A percentile compares a stretch with the other conserved stretches of the same genome.
phyloP scores from a whole-genome alignment of 2,888 invertebrate genomes.

The Drosophila birchii region DNA sequence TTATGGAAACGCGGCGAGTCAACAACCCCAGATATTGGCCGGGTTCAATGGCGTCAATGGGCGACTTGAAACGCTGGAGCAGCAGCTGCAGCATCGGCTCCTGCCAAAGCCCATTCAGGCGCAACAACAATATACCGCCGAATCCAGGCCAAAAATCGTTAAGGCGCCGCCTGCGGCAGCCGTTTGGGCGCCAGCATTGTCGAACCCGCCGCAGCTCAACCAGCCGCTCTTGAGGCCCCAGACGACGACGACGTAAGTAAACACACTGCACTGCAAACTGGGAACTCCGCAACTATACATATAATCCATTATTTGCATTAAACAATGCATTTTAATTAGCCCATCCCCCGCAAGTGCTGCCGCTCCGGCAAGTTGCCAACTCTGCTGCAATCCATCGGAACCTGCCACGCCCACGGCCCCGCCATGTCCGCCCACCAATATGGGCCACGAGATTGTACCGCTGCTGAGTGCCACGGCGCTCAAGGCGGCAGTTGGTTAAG shows the following conservation, averaged over 20 bases:
- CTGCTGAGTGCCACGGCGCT: conserved; percentile 60
- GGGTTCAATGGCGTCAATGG: conserved; percentile 76
- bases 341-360: conserved; percentile 41
- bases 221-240: conserved; percentile 31
- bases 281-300: conserved; percentile 43
- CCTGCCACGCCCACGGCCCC: conserved; percentile 25
- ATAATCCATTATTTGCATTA: conserved; percentile 53
- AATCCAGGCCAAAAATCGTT: conserved; percentile 48
- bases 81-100: conserved; percentile 16
- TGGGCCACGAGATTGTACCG: conserved; percentile 52
- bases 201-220: conserved; percentile 8
- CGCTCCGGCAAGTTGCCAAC: conserved; percentile 45
- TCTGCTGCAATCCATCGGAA: conserved; percentile 52
- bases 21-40: conserved; percentile 71
- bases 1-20: conserved; percentile 65
- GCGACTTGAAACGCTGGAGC: conserved; percentile 49
- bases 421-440: conserved; percentile 34
- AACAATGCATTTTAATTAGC: conserved; percentile 77
- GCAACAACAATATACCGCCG: conserved; percentile 42
- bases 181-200: conserved; percentile 43
- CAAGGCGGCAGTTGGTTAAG: conserved; percentile 68
- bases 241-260: conserved; percentile 57
- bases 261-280: conserved; percentile 23
- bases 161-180: conserved; percentile 48
- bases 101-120: conserved; percentile 50